Evolutionary conservation across 2,888 invertebrate genomes (phyloP), one percentile per base, ranked within the genome.

Genomic region (Holacanthella duospinosa): DNA sequence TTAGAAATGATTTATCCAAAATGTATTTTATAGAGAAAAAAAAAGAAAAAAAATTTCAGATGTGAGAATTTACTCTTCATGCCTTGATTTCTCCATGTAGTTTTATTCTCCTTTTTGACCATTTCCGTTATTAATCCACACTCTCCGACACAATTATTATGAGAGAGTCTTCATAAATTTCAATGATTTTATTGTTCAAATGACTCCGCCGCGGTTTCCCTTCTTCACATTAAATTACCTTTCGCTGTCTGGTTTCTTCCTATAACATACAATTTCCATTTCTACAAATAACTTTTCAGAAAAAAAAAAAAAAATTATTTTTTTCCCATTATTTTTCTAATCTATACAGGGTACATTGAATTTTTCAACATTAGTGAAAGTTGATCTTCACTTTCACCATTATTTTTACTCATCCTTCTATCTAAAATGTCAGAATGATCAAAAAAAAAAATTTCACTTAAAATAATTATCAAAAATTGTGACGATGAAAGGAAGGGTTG

Each of bases 101-200:
- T 36, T n/a, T 21, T 48, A 4, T 21, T 48, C 19, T 48, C 12
- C n/a, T 21, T 21, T 48, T 21, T 48, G 48, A 48, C 48, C 48
- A 48, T 48, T 48, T 48, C 48, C 48, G 48, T 48, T 48, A 48
- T 48, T 48, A 48, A 48, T 48, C 48, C 48, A n/a, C 48, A 48
- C 48, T 48, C 21, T 21, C 16, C 21, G 48, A 21, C 16, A 48
- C 48, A 48, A 48, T 48, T 48, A 48, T 48, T 48, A 48, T 48
- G 48, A 21, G 48, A 21, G 48, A n/a, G n/a, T 48, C 48, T 48
- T 48, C 48, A 48, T 48, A 48, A 48, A 48, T 48, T 48, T 48
- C 48, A 9, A 48, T 48, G 48, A 48, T 48, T 48, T 21, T 16
- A 36, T 36, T 36, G 36, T 48, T 48, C 19, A 48, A 4, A 16